Evolutionary conservation across 35 echinoderm and acorn worm genomes (phyloP), one percentile per base, ranked within the genome.

Genomic region (Apostichopus japonicus): DNA sequence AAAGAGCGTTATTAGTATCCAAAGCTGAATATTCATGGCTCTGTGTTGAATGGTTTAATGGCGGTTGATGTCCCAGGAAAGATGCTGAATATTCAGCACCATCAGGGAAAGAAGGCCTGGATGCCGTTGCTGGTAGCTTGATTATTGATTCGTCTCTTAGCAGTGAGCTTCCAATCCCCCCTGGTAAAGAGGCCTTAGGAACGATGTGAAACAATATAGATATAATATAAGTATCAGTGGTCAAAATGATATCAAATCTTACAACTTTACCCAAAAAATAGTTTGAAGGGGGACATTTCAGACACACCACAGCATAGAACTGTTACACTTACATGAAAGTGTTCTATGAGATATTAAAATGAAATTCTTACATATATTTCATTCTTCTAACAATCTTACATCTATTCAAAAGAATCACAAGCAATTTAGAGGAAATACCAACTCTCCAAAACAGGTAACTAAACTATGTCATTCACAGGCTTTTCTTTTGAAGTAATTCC

Each of bases 121-220:
- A 10, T 6, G 56, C 8, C 15, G 21, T 58, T 51, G 54, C 55
- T 62, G 86, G 63, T 44, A 44, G 33, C 2, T 44, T 44, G 33
- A 44, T 44, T 44, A 44, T 4, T 3, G 33, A 44, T 44, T 44
- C 33, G 33, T 44, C 33, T 44, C 33, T 44, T 44, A 3, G 33
- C 5, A 57, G 56, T 17, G 86, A 62, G 13, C 63, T 71, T 5
- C 65, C 51, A 9, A 71, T 56, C 11, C 56, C 21, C n/a, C 86
- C 86, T 33, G 86, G 86, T 23, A 87, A 65, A 27, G 86, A 62
- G 56, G 86, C 56, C 86, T 87, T 27, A 14, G 51, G 22, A 67
- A 23, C 1, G 63, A 19, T 22, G 61, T 23, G 58, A 44, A 44
- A 44, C 33, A 44, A 44, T 44, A 44, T 44, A 44, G 2, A 0